phyloP scores from a whole-genome alignment of 2,113 vertebrate species.

The Rattus norvegicus region DNA sequence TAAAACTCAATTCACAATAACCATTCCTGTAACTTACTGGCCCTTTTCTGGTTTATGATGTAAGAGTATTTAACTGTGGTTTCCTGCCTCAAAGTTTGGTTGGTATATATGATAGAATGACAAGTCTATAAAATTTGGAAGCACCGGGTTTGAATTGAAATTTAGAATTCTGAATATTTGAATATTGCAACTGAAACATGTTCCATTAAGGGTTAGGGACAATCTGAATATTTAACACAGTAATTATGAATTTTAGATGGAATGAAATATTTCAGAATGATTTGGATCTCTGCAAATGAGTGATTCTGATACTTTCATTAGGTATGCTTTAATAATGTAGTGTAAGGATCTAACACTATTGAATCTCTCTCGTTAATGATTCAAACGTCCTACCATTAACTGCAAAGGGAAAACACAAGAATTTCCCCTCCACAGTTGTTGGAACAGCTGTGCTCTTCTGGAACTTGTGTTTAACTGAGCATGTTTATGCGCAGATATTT shows the following conservation, averaged over 20 bases:
- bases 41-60: neutral
- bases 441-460: neutral
- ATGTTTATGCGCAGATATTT: neutral
- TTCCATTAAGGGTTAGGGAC: neutral
- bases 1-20: neutral
- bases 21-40: neutral
- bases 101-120: neutral
- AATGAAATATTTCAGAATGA: neutral
- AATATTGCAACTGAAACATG: neutral
- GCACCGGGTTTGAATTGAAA: neutral
- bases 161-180: neutral
- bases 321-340: constrained; percentile 7
- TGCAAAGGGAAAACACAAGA: neutral
- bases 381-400: neutral
- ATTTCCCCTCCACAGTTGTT: neutral
- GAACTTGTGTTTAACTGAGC: neutral
- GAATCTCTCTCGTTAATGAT: neutral
- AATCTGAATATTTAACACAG: neutral
- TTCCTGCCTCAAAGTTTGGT: neutral
- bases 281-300: neutral
- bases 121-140: neutral
- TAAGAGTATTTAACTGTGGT: neutral
- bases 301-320: constrained; percentile 17
- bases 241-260: neutral
- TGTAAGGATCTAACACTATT: neutral